A percentile compares a stretch with the other conserved stretches of the same genome.
These are phyloP conservation scores for Ctenochaetus hawaiiensis DNA, from an alignment of 2,797 vertebrate genomes.

Conservation along the genomic window DNA sequence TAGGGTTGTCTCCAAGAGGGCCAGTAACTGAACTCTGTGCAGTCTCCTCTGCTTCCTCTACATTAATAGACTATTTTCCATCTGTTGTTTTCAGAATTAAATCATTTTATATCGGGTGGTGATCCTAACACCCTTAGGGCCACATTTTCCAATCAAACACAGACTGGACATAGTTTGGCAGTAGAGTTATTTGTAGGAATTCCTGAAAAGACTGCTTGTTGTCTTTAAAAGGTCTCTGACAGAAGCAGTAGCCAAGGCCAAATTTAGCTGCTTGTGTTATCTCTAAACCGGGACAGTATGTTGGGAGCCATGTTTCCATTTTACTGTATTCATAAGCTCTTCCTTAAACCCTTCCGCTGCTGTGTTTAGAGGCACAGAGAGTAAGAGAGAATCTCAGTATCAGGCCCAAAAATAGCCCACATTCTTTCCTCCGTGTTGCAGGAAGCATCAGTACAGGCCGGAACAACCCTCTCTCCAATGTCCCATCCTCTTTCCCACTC, in stretches of 20 bases:
- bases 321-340: slow-evolving; percentile 75
- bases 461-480: slow-evolving; percentile 65
- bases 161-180: slow-evolving; percentile 21
- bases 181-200: slow-evolving; percentile 27
- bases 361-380: slow-evolving; percentile 74
- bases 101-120: not conserved
- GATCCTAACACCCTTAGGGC: not conserved
- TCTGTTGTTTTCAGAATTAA: not conserved
- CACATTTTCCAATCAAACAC: slow-evolving; percentile 5
- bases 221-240: slow-evolving; percentile 33
- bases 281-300: slow-evolving; percentile 50
- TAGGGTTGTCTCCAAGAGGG: slow-evolving; percentile 45
- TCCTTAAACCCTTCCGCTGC: slow-evolving; percentile 77
- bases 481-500: slow-evolving; percentile 36
- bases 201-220: slow-evolving; percentile 48
- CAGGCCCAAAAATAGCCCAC: slow-evolving; percentile 83
- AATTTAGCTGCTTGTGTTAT: slow-evolving; percentile 68
- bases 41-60: not conserved
- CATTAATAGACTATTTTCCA: slow-evolving; percentile 6
- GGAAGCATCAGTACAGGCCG: slow-evolving; percentile 79
- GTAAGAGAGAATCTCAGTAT: slow-evolving; percentile 73
- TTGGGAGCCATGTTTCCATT: slow-evolving; percentile 66
- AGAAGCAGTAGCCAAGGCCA: slow-evolving; percentile 38
- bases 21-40: slow-evolving; percentile 26
- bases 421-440: slow-evolving; percentile 85